A percentile compares a stretch with the other conserved stretches of the same genome.
phyloP scores from a whole-genome alignment of 2,888 invertebrate species.

The Dynastes grantii region DNA sequence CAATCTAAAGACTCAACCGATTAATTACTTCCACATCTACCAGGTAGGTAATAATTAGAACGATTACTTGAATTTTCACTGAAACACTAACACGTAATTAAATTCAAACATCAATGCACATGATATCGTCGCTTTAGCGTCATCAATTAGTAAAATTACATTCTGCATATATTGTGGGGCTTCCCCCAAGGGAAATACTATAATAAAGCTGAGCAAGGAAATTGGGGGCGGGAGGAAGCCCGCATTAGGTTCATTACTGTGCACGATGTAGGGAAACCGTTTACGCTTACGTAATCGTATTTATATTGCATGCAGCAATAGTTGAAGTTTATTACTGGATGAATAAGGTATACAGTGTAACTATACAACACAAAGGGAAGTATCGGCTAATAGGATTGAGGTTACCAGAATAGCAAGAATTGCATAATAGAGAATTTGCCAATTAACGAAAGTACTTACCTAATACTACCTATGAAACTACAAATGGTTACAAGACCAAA shows the following conservation, averaged over 20 bases:
- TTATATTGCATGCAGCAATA: slow-evolving; percentile 8
- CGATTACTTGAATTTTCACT: slow-evolving; percentile 6
- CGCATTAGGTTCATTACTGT: slow-evolving; percentile 14
- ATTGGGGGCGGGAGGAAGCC: neutral
- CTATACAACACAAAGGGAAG: neutral
- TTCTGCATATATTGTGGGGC: slow-evolving; percentile 14
- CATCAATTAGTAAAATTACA: slow-evolving; percentile 29
- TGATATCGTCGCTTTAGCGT: neutral
- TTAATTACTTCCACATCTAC: neutral
- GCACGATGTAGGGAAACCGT: slow-evolving; percentile 17
- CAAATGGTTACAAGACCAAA: too few relatives aligned
- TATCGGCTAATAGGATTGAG: neutral
- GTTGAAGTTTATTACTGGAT: slow-evolving; percentile 11
- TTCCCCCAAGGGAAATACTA: slow-evolving; percentile 22
- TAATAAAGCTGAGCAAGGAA: slow-evolving; percentile 25
- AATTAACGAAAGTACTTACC: too few relatives aligned
- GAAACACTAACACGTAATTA: neutral
- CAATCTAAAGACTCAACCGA: neutral
- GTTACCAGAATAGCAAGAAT: neutral
- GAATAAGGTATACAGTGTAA: neutral
- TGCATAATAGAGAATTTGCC: neutral
- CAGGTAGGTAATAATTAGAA: neutral
- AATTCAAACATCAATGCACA: slow-evolving; percentile 7
- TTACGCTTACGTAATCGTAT: slow-evolving; percentile 28
- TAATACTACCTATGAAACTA: too few relatives aligned